Base-by-base conservation (phyloP, 2,797 vertebrate species). In the Chloroceryle amazona region DNA sequence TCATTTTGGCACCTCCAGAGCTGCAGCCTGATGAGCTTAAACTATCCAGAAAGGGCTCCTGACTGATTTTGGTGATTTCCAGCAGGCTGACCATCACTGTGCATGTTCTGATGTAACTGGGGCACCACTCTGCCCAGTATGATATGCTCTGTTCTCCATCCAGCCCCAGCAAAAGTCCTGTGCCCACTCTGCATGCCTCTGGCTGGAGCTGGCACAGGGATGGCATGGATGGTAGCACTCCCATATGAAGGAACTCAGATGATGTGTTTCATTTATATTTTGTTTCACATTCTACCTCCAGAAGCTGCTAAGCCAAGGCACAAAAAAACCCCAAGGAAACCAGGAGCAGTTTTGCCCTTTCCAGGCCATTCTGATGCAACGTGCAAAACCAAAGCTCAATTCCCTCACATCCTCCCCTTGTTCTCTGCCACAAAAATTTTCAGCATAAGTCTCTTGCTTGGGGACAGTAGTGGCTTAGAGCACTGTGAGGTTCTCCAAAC, bases 321-420 rank as follows among this genome's bases (percentile, higher is more conserved):
- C 22, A 73, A 35, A 62, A 86, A 57, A 39, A 2, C 41, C 41
- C 14, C 41, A 41, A 52, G 13, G 9, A 51, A 28, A 51, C 15
- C 37, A 62, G 51, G 13, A 63, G 10, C 2, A 13, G n/a, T 58
- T 63, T 76, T 75, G 13, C 15, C 8, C 44, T 66, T 93, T 76
- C 23, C 28, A 23, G 66, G 19, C 33, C 25, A 3, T 6, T 7
- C 17, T 42, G 51, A 75, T 74, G 20, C 4, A 22, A 71, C 0
- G 0, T 3, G 3, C 21, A 65, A 85, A 86, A 25, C 25, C 44
- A 57, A 73, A 76, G 21, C 22, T 82, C 23, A 60, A 3, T 33
- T 80, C 29, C 3, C 15, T 76, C 1, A 0, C 35, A 41, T 22
- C 25, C 4, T 47, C 20, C 14, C 20, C 19, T 3, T 0, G 11